Evolutionary conservation across 2,797 vertebrate genomes (phyloP).

Genomic region (Fratercula arctica): DNA sequence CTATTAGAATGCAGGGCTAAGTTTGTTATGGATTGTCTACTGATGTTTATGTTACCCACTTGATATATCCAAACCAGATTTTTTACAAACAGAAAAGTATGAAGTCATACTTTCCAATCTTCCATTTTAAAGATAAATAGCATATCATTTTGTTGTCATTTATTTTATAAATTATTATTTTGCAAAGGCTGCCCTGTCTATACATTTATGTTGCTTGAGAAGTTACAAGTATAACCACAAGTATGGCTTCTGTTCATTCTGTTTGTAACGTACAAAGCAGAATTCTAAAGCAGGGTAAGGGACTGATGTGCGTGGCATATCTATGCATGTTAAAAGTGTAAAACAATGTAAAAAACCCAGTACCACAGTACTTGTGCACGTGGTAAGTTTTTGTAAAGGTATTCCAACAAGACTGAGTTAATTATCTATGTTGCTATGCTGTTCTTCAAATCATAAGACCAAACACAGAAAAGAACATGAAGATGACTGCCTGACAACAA

Average conservation of each 20-base stretch:
- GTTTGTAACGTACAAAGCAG: neutral
- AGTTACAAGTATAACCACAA: neutral
- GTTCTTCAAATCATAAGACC: neutral
- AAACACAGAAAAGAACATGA: neutral
- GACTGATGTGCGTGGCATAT: neutral
- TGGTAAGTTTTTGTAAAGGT: neutral
- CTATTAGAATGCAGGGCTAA: neutral
- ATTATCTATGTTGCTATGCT: neutral
- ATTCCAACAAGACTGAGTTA: neutral
- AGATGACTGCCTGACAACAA: neutral
- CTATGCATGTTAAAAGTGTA: neutral
- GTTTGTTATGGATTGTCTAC: neutral
- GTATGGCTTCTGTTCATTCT: neutral
- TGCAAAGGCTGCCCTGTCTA: neutral
- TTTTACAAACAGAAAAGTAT: neutral
- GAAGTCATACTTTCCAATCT: neutral
- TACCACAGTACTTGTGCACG: rapidly evolving
- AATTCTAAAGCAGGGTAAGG: neutral
- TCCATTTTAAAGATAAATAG: neutral
- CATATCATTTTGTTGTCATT: neutral
- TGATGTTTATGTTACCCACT: neutral
- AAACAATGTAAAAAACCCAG: neutral
- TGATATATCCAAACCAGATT: neutral
- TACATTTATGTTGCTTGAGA: neutral
- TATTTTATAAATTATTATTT: neutral